Evolutionary conservation across 2,888 invertebrate species (phyloP).

Genomic region (Camptogramma bilineatum): DNA sequence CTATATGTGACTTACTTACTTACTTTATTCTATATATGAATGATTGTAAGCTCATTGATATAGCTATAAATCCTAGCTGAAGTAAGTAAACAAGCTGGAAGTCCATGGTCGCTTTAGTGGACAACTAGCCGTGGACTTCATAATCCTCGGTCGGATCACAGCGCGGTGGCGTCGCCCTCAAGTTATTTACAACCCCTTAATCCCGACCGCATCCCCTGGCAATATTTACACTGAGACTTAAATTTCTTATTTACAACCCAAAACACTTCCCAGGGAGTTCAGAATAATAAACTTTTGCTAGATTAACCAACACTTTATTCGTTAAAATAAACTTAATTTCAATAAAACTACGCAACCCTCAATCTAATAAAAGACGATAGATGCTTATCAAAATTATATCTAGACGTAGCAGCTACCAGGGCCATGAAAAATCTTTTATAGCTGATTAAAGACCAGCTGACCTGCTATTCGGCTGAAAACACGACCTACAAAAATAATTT

Average conservation of each 20-base stretch:
- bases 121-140: conserved; percentile 5
- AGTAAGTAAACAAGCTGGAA: not conserved
- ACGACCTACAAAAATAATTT: not conserved
- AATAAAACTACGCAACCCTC: conserved; percentile 34
- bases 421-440: not conserved
- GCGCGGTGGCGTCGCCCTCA: conserved; percentile 28
- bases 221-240: conserved; percentile 49
- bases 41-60: too few species aligned
- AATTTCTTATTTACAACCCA: conserved; percentile 47
- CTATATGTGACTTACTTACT: too few species aligned
- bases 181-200: conserved; percentile 50
- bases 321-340: conserved; percentile 25
- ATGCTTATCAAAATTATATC: conserved; percentile 8
- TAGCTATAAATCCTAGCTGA: too few species aligned
- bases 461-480: too few species aligned
- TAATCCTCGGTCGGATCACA: conserved; percentile 23
- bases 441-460: not conserved
- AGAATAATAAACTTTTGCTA: conserved; percentile 27
- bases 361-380: conserved; percentile 35
- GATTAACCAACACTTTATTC: conserved; percentile 35
- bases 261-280: conserved; percentile 35
- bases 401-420: not conserved
- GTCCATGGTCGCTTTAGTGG: conserved; percentile 5
- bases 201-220: conserved; percentile 40
- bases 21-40: too few species aligned